Evolutionary conservation across 2,888 invertebrate species (phyloP), one percentile per base, ranked within the genome.

Genomic region (Drosophila suboccidentalis): DNA sequence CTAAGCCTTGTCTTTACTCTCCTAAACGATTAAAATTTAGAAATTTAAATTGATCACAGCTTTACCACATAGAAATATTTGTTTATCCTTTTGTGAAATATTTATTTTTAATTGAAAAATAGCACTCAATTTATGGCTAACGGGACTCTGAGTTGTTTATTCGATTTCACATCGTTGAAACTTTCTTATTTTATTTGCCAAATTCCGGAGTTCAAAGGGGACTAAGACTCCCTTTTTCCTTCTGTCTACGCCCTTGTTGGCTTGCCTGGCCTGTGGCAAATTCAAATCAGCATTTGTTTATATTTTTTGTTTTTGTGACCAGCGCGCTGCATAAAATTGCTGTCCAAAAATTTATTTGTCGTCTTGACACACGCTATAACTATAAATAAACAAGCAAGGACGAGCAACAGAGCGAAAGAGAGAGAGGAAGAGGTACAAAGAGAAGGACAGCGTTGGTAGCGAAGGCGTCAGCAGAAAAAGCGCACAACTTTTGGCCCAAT

Each of bases 301-400:
- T 29, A 29, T 39, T 65, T 63, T 67, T 69, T 36, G 50, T 58
- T 51, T 54, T 63, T 60, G 57, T 59, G 59, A 32, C 22, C 58
- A 43, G 67, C 71, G 78, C 79, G 71, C 75, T 87, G 87, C 81
- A 63, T 69, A 66, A 78, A 68, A 80, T 78, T 71, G 70, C 70
- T 78, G 78, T 78, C 72, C 67, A 71, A 75, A 78, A 75, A 75
- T 78, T 69, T 78, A 78, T 78, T 75, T 78, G 65, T 62, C 68
- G 71, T 66, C 78, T 72, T 72, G 78, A 71, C 75, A 78, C 69
- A 72, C 69, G 74, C 72, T 60, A 67, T 65, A 55, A 64, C 75
- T 78, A 78, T 80, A 80, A 78, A 80, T 75, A 80, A 77, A 65
- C 55, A 55, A 80, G 60, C 73, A 58, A 73, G 54, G 34, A 39